Evolutionary conservation across 2,797 vertebrate species (phyloP), one percentile per base, ranked within the genome.

Genomic region (Mycteria americana): DNA sequence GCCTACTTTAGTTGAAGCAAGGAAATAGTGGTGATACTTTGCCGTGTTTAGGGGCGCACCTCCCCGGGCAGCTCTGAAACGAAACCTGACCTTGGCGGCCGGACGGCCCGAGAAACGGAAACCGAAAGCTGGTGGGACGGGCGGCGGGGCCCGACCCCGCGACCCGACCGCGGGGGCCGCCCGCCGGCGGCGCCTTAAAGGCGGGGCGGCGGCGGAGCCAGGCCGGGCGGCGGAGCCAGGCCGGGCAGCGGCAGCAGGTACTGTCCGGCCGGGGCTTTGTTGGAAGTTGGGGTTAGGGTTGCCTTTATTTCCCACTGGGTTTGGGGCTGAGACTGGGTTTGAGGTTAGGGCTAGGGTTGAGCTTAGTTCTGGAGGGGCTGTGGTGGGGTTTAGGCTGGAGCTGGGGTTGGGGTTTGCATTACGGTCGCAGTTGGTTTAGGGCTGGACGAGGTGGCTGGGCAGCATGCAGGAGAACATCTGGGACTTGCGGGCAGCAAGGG

Each of bases 1-100:
- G 19, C 10, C 2, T 18, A 4, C 27, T 16, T 10, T 18, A 13
- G 3, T 1, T 13, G 14, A 10, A 64, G 30, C 25, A 11, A 28
- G 21, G 14, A 60, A 30, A 27, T 18, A 10, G 7, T 7, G 21
- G 10, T 5, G 27, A 17, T 6, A 1, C 28, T 6, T 51, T 2
- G 39, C 14, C 2, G 1, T 9, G 9, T 30, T 35, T 45, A 10
- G 16, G 7, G 8, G 6, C 11, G 1, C 18, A 7, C 11, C 6
- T 43, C 45, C 15, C 1, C 10, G 0, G 0, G 7, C 22, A 9
- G 0, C 2, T 15, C 0, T 5, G 30, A 90, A 95, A 54, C 0
- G 70, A 88, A 85, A 87, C 45, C 13, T 6, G 35, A 69, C 10
- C 11, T 9, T 0, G 3, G 8, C 1, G 1, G 4, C 24, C 2